These are phyloP conservation scores for Cynocephalus volans DNA, from an alignment of 2,113 vertebrate species.

Conservation along the genomic window DNA sequence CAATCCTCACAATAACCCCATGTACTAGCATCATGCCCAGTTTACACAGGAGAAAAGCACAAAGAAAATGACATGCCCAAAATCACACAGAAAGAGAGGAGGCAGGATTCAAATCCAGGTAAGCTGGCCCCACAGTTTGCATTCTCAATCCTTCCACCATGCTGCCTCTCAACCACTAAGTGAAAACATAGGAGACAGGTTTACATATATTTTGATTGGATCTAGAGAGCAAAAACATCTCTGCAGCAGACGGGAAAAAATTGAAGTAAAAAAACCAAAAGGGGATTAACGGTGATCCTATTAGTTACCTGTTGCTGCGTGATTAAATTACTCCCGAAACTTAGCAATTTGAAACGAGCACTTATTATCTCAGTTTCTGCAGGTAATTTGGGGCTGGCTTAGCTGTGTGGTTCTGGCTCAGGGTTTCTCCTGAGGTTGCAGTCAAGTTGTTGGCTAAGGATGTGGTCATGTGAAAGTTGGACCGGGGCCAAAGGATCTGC, in stretches of 20 bases:
- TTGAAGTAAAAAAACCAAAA: background rate
- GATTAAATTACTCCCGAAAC: background rate
- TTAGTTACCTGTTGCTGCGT: background rate
- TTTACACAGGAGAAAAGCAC: background rate
- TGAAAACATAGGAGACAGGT: background rate
- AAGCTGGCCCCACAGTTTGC: background rate
- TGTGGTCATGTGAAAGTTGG: background rate
- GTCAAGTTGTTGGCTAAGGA: background rate
- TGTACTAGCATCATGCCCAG: background rate
- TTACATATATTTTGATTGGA: background rate
- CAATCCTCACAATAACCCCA: background rate
- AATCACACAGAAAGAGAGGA: background rate
- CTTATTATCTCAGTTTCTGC: background rate
- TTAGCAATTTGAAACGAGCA: background rate
- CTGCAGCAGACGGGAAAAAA: background rate
- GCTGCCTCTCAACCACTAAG: background rate
- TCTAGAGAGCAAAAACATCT: background rate
- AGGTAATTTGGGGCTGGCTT: background rate
- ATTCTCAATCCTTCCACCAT: background rate
- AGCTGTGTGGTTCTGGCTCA: background rate
- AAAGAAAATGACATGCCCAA: background rate
- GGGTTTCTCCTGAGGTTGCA: background rate
- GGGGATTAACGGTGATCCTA: background rate
- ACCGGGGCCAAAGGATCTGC: too few relatives aligned
- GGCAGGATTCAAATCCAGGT: background rate